Base-by-base conservation (phyloP, 2,888 invertebrate species). In the Capitulum mitella region DNA sequence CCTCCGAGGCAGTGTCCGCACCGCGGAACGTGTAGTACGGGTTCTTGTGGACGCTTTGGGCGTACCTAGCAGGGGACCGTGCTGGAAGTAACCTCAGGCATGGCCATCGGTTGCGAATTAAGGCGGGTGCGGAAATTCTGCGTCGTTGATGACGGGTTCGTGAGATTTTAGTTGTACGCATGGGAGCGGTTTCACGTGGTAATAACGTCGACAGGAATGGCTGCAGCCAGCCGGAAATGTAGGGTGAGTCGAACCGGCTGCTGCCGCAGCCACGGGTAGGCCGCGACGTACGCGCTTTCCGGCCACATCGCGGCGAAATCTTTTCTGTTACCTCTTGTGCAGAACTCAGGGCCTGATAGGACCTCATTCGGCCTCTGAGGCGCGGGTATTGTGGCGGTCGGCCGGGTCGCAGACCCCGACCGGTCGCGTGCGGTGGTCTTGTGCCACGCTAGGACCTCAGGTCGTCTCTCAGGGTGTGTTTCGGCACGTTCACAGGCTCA, bases 181-280 rank as follows among this genome's bases (percentile, higher is more conserved):
- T n/a, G 58, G n/a, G n/a, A 58, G 58, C 58, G 58, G 58, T 58
- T 58, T 58, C 29, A 58, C 58, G 58, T n/a, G 58, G n/a, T 58
- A 29, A 58, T 58, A 26, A n/a, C 29, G n/a, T 58, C 29, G 3
- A 29, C 29, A 58, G 58, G 58, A 26, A 43, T 43, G 6, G 43
- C 12, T 43, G 43, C 43, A 43, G 43, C 43, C 6, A 43, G 43
- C 43, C 12, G 43, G 43, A 5, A 12, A 12, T 43, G 43, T 43
- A 12, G 43, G 43, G 6, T 5, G 6, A 8, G 43, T 12, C 43
- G 43, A 43, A n/a, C n/a, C n/a, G 43, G 43, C 43, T 43, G 5
- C 6, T 43, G 43, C 5, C 43, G 43, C 5, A 5, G 6, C 12
- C 43, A 43, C 6, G 43, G 43, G 43, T 12, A 8, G 43, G 29